A percentile compares a stretch with the other conserved stretches of the same genome.
Conservation (phyloP, 53 echinoderm and acorn worm genomes). For the Luidia sarsii region DNA sequence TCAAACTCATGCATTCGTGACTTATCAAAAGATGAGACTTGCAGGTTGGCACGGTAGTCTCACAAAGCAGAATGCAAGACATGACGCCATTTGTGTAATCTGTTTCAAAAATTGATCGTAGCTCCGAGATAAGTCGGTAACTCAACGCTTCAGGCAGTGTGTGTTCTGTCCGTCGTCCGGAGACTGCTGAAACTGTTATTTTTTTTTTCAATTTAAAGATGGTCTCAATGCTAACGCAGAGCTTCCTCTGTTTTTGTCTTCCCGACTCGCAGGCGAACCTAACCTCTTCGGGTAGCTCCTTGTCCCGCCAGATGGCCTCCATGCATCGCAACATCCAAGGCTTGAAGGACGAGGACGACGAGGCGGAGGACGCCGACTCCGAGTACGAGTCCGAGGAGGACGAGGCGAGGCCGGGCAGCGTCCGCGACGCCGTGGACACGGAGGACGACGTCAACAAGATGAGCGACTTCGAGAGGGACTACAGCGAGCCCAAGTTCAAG, state of each 20-base stretch:
- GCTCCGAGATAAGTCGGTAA: too few species aligned
- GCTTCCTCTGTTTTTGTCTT: conserved; percentile 1
- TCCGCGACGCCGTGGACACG: conserved; percentile 81
- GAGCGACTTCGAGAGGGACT: conserved; percentile 94
- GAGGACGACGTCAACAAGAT: conserved; percentile 95
- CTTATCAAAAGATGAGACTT: too few species aligned
- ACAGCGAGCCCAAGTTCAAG: conserved; percentile 48
- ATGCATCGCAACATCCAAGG: conserved; percentile 90
- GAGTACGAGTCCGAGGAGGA: conserved; percentile 70
- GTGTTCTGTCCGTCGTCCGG: too few species aligned
- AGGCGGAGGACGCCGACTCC: conserved; percentile 67
- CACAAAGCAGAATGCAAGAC: too few species aligned
- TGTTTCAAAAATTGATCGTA: too few species aligned
- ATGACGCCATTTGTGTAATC: too few species aligned
- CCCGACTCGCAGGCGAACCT: conserved; percentile 69
- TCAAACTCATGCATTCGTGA: too few species aligned
- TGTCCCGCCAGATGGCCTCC: conserved; percentile 95
- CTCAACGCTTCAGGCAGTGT: too few species aligned
- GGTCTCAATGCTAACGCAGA: background rate
- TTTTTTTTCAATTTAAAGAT: too few species aligned
- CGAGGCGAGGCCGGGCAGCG: conserved; percentile 30
- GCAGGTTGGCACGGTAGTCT: too few species aligned
- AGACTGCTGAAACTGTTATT: too few species aligned
- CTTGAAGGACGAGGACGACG: conserved; percentile 85
- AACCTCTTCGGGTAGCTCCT: conserved; percentile 77